These are phyloP conservation scores for Aramus guarauna DNA, from an alignment of 2,113 vertebrate genomes.

Conservation along the genomic window DNA sequence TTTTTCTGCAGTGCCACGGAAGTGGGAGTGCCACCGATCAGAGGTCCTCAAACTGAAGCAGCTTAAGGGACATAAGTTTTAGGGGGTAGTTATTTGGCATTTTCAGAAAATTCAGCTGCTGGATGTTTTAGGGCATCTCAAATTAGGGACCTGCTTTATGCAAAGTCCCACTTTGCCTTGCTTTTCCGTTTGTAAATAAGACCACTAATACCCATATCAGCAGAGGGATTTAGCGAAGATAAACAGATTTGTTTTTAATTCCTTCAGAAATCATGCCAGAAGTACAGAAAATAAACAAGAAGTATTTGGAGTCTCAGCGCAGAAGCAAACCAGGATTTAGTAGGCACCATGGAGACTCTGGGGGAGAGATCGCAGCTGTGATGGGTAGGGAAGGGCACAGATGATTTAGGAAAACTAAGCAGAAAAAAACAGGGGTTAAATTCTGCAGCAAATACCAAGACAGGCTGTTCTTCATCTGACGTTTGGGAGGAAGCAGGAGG, in stretches of 20 bases:
- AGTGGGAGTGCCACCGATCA: fast-evolving
- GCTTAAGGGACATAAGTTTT: not conserved
- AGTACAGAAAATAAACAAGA: slow-evolving; percentile 48
- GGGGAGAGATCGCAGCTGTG: not conserved
- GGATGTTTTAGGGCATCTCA: not conserved
- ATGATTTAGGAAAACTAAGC: not conserved
- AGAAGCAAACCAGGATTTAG: not conserved
- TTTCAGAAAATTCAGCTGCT: not conserved
- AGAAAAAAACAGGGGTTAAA: not conserved
- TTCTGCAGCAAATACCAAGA: not conserved
- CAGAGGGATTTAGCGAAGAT: slow-evolving; percentile 44
- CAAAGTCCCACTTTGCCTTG: not conserved
- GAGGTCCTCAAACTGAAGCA: not conserved
- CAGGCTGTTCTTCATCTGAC: not conserved
- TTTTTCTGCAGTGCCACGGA: not conserved
- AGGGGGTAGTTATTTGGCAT: not conserved
- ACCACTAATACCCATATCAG: slow-evolving; percentile 36
- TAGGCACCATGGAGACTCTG: not conserved
- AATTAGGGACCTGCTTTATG: not conserved
- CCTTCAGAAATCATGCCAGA: slow-evolving; percentile 55
- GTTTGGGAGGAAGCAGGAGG: not conserved
- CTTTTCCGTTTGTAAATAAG: slow-evolving; percentile 18
- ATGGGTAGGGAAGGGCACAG: fast-evolving
- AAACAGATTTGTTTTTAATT: slow-evolving; percentile 49
- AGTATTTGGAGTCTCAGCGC: not conserved